Conservation (phyloP, 2,797 vertebrate genomes). For the Ceyx erithaca region DNA sequence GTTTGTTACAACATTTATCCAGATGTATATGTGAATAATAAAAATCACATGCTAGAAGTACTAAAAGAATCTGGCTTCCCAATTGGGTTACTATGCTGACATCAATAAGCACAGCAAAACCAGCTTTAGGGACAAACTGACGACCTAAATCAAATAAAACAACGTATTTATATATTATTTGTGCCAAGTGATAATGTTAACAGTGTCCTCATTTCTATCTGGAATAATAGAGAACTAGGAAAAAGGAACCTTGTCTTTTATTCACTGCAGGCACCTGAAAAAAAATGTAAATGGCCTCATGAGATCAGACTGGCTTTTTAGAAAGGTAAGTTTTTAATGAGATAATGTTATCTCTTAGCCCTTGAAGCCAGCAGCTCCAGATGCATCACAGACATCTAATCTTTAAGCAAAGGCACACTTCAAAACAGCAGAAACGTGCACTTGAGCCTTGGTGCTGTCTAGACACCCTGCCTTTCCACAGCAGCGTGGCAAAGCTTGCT, state of each 20-base stretch:
- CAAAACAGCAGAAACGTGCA: rapidly evolving
- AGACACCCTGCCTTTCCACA: neutral
- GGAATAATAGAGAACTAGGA: neutral
- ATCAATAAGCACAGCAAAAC: neutral
- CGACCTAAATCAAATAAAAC: neutral
- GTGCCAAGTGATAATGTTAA: neutral
- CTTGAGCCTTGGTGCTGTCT: neutral
- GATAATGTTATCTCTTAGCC: neutral
- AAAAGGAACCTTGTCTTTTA: neutral
- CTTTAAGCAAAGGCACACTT: neutral
- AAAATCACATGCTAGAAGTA: neutral
- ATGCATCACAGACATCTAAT: neutral
- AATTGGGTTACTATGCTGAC: neutral
- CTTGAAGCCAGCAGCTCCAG: neutral
- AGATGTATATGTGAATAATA: neutral
- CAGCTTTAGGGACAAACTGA: neutral
- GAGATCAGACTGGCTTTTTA: neutral
- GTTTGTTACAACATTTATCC: conserved; percentile 49
- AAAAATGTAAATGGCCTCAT: neutral
- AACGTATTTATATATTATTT: neutral
- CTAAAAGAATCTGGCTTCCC: neutral
- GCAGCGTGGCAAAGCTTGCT: rapidly evolving
- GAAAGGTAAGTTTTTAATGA: neutral
- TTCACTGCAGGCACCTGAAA: neutral
- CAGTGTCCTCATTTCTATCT: neutral